Evolutionary conservation across 2,888 invertebrate genomes (phyloP), one percentile per base, ranked within the genome.

Genomic region (Pimpla rufipes): DNA sequence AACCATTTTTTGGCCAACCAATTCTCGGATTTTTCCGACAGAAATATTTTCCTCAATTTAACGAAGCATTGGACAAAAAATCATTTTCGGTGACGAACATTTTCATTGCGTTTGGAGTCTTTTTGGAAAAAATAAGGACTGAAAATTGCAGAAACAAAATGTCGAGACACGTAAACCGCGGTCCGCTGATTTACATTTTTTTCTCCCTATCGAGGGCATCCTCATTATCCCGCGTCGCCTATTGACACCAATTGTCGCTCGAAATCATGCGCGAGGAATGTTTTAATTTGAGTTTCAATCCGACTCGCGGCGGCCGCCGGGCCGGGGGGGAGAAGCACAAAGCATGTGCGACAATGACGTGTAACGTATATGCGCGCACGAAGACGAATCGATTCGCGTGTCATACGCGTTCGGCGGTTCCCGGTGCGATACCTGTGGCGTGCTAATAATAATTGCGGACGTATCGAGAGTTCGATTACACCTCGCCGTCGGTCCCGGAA

Each of bases 401-500:
- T 74, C 47, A 47, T 62, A 59, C 45, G 62, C 62, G 50, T 74
- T 50, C 16, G 62, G 62, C 8, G 8, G 21, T 18, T 37, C 10
- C 47, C 47, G 21, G 45, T 16, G 42, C 47, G 37, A 71, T 83
- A 83, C 79, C 83, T 83, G 79, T 77, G 76, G 76, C 68, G 40
- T 77, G 50, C 35, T 42, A 74, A 74, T 76, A 37, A 76, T 45
- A 67, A 42, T 55, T 11, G 67, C 18, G 71, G 45, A n/a, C n/a
- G n/a, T n/a, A n/a, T n/a, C n/a, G n/a, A n/a, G 70, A 67, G 40
- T 79, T n/a, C 57, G 59, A 73, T 80, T 68, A 62, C 83, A 83
- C 79, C 62, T 77, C 62, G 77, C 62, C 79, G 70, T 55, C 80
- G 76, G 79, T 80, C 79, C 77, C 82, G n/a, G n/a, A 40, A 23